phyloP scores from a whole-genome alignment of 1,140 invertebrate genomes.

The Schmidtea mediterranea region DNA sequence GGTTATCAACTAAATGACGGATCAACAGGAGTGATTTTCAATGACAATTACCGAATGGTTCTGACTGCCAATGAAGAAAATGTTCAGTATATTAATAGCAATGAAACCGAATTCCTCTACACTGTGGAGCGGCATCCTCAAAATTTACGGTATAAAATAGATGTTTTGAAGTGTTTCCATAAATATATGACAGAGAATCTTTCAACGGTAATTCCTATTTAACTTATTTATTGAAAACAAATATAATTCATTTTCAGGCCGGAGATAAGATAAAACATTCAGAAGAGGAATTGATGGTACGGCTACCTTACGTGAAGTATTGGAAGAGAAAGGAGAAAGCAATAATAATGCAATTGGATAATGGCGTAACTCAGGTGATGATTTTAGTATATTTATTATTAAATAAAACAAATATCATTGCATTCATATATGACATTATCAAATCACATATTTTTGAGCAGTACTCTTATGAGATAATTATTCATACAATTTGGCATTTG shows the following conservation, averaged over 20 bases:
- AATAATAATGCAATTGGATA: constrained; percentile 82
- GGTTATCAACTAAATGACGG: constrained; percentile 85
- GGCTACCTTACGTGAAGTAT: constrained; percentile 67
- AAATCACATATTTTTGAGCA: no score
- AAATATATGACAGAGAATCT: constrained; percentile 94
- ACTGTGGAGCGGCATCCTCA: constrained; percentile 48
- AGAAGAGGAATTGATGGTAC: constrained; percentile 56
- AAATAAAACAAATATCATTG: no score
- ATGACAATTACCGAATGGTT: constrained; percentile 66
- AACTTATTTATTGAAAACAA: constrained; percentile 5
- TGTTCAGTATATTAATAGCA: constrained; percentile 80
- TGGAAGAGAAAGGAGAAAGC: constrained; percentile 82
- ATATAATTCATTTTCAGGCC: constrained; percentile 27
- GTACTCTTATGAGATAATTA: no score
- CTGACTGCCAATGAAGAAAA: constrained; percentile 51
- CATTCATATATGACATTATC: no score
- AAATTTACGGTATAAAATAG: constrained; percentile 71
- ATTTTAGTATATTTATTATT: no score
- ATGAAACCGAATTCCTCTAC: constrained; percentile 60
- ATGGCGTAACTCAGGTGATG: constrained; percentile 71
- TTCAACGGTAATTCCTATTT: constrained; percentile 37
- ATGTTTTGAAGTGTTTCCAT: constrained; percentile 70
- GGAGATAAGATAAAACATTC: constrained; percentile 46
- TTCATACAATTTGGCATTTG: no score
- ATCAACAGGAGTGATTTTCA: constrained; percentile 75